Evolutionary conservation across 2,797 vertebrate species (phyloP), one percentile per base, ranked within the genome.

Genomic region (Diplodus sargus): DNA sequence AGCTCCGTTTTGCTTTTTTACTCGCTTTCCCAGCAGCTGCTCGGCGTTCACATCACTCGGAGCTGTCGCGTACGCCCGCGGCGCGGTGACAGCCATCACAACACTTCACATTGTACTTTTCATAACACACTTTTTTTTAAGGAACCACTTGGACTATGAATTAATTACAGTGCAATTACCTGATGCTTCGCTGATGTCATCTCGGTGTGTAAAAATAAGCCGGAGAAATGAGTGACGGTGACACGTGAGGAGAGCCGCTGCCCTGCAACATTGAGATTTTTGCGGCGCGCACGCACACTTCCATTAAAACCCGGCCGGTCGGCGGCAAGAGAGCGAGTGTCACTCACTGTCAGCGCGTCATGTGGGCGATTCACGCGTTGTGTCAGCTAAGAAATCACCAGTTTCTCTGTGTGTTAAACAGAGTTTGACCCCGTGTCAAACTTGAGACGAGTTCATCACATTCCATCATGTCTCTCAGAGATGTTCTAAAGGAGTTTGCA

Each of bases 21-120:
- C 56, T 58, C 3, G 1, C 51, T 75, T 79, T 74, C 20, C 48
- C 75, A 60, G 76, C 79, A 67, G 77, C 74, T 61, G 70, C 75
- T 81, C 54, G 5, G 62, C 0, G 56, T 28, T 85, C 73, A 17
- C 67, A 56, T 90, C 73, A 74, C 84, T 84, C 75, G 61, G 79
- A 85, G 79, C 72, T 59, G 79, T 76, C 56, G 42, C 34, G 3
- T 59, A 34, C 16, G 47, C 59, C 74, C 15, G 49, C 77, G 22
- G 80, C 63, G 28, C 1, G 20, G 9, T 82, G 85, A 90, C 86
- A 91, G 75, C 79, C 88, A 75, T 93, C 90, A 92, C 79, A 90
- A 92, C 89, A 87, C 65, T 81, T 89, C 87, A 90, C 63, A 73
- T 28, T 75, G 64, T 74, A 82, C 82, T 74, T 89, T 84, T 91